A percentile compares a stretch with the other conserved stretches of the same genome.
Conservation (phyloP, 2,113 vertebrate species). For the Sander vitreus region DNA sequence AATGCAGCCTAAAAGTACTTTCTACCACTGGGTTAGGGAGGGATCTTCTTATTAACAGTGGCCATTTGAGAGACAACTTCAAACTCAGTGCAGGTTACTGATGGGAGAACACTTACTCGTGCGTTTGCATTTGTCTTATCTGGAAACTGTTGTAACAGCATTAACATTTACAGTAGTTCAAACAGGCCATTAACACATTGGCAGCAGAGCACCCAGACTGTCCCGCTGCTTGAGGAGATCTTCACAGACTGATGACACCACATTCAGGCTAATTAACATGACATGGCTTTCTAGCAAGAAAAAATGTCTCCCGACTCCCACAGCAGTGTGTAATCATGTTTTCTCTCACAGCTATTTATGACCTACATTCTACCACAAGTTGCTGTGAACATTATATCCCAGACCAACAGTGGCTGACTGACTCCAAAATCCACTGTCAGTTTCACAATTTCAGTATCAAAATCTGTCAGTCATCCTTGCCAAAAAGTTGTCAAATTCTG, state of each 20-base stretch:
- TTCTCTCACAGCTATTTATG: not conserved
- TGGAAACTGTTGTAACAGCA: constrained; percentile 28
- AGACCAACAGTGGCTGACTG: not conserved
- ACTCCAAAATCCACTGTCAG: not conserved
- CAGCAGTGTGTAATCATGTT: not conserved
- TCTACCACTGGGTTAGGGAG: not conserved
- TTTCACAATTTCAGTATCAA: not conserved
- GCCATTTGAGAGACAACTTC: not conserved
- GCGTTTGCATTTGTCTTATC: constrained; percentile 56
- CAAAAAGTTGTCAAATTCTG: not conserved
- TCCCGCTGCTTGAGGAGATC: constrained; percentile 5
- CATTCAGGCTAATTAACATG: not conserved
- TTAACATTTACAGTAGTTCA: constrained; percentile 67
- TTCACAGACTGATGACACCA: not conserved
- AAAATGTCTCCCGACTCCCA: constrained; percentile 5
- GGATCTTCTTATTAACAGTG: not conserved
- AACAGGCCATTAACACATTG: constrained; percentile 37
- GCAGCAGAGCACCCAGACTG: constrained; percentile 11
- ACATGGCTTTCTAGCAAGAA: not conserved
- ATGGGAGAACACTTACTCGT: not conserved
- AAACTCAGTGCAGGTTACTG: not conserved
- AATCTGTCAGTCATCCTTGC: not conserved
- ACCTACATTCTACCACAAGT: not conserved
- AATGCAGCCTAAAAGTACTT: not conserved
- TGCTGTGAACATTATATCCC: not conserved